Evolutionary conservation across 2,888 invertebrate genomes (phyloP).

Genomic region (Drosophila paracracens): DNA sequence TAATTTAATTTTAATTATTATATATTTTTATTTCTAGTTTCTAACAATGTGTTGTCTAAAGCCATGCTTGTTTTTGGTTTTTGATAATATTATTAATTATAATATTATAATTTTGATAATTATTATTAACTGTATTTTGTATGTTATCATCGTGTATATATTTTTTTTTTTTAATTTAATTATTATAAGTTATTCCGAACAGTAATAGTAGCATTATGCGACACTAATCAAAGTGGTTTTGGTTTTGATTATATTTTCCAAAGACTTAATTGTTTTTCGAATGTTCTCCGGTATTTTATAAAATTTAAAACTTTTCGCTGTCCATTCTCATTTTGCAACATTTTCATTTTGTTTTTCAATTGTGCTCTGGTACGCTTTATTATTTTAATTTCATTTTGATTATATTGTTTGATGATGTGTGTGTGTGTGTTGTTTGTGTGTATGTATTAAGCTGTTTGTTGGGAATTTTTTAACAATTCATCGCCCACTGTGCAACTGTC

Average conservation of each 20-base stretch:
- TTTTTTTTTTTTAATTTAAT: background rate
- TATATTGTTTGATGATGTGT: slow-evolving; percentile 12
- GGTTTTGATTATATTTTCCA: background rate
- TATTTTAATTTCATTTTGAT: slow-evolving; percentile 21
- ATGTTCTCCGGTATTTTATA: background rate
- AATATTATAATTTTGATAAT: no score
- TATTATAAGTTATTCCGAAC: background rate
- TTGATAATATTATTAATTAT: background rate
- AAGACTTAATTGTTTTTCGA: background rate
- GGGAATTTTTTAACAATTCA: slow-evolving; percentile 29
- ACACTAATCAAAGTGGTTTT: background rate
- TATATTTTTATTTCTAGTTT: background rate
- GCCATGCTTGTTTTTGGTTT: background rate
- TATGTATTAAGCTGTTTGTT: slow-evolving; percentile 9
- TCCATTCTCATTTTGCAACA: background rate
- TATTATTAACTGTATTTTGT: background rate
- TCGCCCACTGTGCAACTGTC: slow-evolving; percentile 45
- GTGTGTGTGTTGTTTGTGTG: background rate
- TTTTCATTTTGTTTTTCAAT: no score
- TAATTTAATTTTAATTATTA: background rate
- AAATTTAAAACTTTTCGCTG: background rate
- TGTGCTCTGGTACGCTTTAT: background rate
- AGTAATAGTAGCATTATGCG: background rate
- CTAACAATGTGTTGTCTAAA: rapidly evolving
- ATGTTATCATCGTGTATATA: background rate